Conservation (phyloP, 2,888 invertebrate genomes). For the Argyra leucocephala region DNA sequence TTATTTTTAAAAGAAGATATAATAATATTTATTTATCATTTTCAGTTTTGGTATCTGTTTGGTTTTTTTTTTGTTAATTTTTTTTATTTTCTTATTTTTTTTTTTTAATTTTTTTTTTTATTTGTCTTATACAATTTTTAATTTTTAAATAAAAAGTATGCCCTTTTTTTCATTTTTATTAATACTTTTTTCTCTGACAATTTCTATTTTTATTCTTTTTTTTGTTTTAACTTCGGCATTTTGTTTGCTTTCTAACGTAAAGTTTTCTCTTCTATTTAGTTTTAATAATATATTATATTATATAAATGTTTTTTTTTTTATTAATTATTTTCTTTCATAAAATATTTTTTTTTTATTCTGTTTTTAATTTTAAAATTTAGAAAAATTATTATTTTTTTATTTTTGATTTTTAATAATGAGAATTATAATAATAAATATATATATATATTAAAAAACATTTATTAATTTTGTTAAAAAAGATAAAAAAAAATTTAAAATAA, state of each 20-base stretch:
- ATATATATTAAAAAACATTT: background rate
- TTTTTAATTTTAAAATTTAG: background rate
- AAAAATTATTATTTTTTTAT: background rate
- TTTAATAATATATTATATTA: background rate
- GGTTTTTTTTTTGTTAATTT: background rate
- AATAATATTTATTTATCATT: background rate
- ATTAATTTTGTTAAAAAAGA: background rate
- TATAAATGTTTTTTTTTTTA: background rate
- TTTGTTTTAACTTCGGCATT: background rate
- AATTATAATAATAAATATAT: too few relatives aligned
- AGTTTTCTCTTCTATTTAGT: background rate
- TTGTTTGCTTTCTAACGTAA: background rate
- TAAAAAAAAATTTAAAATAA: background rate
- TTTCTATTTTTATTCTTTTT: background rate
- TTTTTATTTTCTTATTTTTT: background rate
- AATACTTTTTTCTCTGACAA: background rate
- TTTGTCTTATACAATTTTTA: background rate
- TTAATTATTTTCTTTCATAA: background rate
- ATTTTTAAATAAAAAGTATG: background rate
- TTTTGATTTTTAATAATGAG: too few relatives aligned
- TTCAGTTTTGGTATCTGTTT: background rate
- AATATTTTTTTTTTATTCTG: background rate
- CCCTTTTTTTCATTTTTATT: background rate
- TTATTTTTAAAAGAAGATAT: background rate
- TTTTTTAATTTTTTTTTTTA: background rate